Percentiles rank a stretch among this genome's conserved stretches.
These are phyloP conservation scores for Euschistus heros DNA, from an alignment of 1,140 invertebrate species.

Conservation along the genomic window DNA sequence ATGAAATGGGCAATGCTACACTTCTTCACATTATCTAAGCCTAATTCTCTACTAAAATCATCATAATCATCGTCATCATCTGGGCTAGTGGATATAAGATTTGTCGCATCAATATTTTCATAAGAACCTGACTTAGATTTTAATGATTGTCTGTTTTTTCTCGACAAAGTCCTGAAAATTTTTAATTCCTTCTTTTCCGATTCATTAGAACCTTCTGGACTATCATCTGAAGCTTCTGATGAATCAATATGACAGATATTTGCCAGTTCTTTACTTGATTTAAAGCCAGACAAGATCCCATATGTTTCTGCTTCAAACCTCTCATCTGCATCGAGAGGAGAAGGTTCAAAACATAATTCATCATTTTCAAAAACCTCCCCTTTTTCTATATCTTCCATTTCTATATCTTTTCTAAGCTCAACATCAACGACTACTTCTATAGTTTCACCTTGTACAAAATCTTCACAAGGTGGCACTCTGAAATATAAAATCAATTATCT, in stretches of 20 bases:
- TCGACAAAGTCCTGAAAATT: constrained; percentile 8
- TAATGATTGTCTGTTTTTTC: constrained; percentile 22
- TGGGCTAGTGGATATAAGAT: constrained; percentile 32
- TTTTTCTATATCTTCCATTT: constrained; percentile 8
- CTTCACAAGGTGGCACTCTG: constrained; percentile 16
- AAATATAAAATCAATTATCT: constrained; percentile 6
- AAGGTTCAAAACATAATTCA: background rate
- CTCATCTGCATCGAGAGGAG: constrained; percentile 13
- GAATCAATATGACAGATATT: constrained; percentile 67
- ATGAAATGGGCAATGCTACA: constrained; percentile 48
- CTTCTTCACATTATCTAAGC: constrained; percentile 21
- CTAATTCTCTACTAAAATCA: constrained; percentile 27
- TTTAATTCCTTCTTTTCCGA: constrained; percentile 21
- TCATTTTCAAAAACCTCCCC: background rate
- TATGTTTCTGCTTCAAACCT: constrained; percentile 11
- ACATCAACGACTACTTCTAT: constrained; percentile 16
- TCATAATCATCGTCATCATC: constrained; percentile 32
- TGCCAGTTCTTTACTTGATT: constrained; percentile 30
- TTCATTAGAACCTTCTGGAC: constrained; percentile 28
- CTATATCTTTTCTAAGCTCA: constrained; percentile 8
- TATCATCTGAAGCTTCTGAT: constrained; percentile 58
- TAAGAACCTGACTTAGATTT: constrained; percentile 21
- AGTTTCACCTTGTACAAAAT: constrained; percentile 6
- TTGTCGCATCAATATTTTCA: constrained; percentile 30
- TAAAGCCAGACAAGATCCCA: constrained; percentile 26